Evolutionary conservation across 1,140 invertebrate species (phyloP).

Genomic region (Melipona quadrifasciata): DNA sequence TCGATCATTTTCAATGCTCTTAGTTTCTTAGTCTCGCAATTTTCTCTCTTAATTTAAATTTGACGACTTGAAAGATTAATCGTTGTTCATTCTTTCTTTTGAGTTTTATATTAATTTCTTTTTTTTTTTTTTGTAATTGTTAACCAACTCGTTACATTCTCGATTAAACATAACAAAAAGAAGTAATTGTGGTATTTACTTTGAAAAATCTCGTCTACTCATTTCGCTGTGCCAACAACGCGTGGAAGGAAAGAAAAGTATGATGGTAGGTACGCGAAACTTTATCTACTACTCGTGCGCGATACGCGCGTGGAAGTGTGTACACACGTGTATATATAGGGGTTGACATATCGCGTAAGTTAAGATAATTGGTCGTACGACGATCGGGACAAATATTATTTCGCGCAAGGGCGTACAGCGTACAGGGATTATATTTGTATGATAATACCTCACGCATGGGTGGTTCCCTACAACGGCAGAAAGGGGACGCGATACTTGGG

Average conservation of each 20-base stretch:
- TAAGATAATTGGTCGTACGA: slow-evolving; percentile 66
- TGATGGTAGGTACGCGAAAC: neutral
- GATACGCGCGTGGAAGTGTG: neutral
- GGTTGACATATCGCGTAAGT: slow-evolving; percentile 63
- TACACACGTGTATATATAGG: neutral
- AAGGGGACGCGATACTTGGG: slow-evolving; percentile 41
- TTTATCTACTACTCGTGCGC: neutral
- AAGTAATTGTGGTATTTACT: neutral
- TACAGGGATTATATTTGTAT: slow-evolving; percentile 68
- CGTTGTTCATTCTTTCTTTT: neutral
- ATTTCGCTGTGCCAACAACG: neutral
- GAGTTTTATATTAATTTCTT: too few species aligned
- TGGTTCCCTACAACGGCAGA: slow-evolving; percentile 49
- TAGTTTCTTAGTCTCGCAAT: neutral
- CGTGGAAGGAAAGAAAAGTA: too few species aligned
- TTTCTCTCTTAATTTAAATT: too few species aligned
- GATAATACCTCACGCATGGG: slow-evolving; percentile 63
- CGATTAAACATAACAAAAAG: neutral
- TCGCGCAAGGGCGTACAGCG: slow-evolving; percentile 42
- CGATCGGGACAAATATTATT: slow-evolving; percentile 68
- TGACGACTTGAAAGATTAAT: too few species aligned
- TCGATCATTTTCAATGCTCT: neutral
- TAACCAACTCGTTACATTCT: neutral
- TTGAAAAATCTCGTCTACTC: neutral
- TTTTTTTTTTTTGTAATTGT: too few species aligned